Base-by-base conservation (phyloP, 2,888 invertebrate species). In the Crocallis elinguaria region DNA sequence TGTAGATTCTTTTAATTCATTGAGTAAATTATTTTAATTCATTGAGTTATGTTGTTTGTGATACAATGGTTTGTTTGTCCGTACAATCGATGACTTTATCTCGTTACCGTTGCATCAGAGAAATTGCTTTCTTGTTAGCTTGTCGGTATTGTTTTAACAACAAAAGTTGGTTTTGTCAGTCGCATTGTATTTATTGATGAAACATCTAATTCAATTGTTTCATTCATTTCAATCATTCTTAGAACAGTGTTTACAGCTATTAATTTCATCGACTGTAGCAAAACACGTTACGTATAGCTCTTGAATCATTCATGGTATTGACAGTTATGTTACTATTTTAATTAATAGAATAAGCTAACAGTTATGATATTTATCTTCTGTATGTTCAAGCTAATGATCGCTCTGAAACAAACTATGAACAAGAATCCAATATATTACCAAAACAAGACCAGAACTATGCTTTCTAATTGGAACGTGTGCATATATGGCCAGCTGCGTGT, bases 381-480 rank as follows among this genome's bases (percentile, higher is more conserved):
- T 54, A 64, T 62, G 39, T 43, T 53, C 38, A 44, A 57, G 57
- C 62, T 70, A 73, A 69, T 69, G 65, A 67, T 62, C 51, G 57
- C 32, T 54, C 57, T 49, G 37, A 49, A 44, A 53, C 56, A 54
- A 66, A 69, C 60, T 62, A 65, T 70, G 58, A 64, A 64, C 66
- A 58, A 64, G 67, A 72, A 70, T 73, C 58, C 61, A 57, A 67
- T 68, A 52, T 57, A 65, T 61, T 58, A 62, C 58, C 66, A 66
- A 72, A 71, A 71, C 71, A 62, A 60, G 69, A 54, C 50, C 55
- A 57, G 37, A 62, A 57, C 56, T 62, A 63, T 75, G 73, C 74
- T 79, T 80, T 83, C 76, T 79, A 80, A 79, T 78, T 77, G 69
- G 74, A 70, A 67, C 78, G 66, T 62, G 69, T 57, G 66, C 79